Base-by-base conservation (phyloP, 2,113 vertebrate genomes). In the Coryphaenoides rupestris region DNA sequence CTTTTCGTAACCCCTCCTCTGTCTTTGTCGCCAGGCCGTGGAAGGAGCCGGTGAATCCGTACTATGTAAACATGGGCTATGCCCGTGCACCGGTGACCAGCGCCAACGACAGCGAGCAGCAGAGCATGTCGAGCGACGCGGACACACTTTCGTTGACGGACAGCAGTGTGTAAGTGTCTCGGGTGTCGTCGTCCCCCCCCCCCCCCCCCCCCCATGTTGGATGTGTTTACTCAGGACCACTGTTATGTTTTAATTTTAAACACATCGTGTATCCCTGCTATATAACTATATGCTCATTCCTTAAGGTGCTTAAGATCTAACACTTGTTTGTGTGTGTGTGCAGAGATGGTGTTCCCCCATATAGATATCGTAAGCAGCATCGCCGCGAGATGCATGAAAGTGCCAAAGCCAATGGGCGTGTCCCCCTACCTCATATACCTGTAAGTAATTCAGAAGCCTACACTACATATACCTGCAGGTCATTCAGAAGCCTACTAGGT, bases 311-410 rank as follows among this genome's bases (percentile, higher is more conserved):
- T 54, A 3, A 14, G 40, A 40, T 52, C 67, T 13, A 47, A 13
- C 58, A 5, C 55, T 19, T 78, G 9, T 81, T 0, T 57, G 28
- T 49, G 0, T 60, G 3, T 66, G 2, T 21, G 19, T 65, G 33
- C 84, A 99, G 97, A 89, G 96, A 98, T 87, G 96, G 95, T 81
- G 89, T 96, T 81, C 96, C 97, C 49, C 96, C 96, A 0, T 98
- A 98, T 82, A 89, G 95, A 84, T 93, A 92, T 84, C 93, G 97
- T 58, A 98, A 96, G 81, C 95, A 95, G 85, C 93, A 96, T 91
- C 96, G 96, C 57, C 91, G 96, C 73, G 97, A 99, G 91, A 94
- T 98, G 94, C 96, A 98, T 86, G 96, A 99, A 92, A 98, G 95
- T 88, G 92, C 95, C 92, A 98, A 98, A 95, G 95, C 92, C 79